Evolutionary conservation across 2,888 invertebrate species (phyloP), one percentile per base, ranked within the genome.

Genomic region (Subacronicta megacephala): DNA sequence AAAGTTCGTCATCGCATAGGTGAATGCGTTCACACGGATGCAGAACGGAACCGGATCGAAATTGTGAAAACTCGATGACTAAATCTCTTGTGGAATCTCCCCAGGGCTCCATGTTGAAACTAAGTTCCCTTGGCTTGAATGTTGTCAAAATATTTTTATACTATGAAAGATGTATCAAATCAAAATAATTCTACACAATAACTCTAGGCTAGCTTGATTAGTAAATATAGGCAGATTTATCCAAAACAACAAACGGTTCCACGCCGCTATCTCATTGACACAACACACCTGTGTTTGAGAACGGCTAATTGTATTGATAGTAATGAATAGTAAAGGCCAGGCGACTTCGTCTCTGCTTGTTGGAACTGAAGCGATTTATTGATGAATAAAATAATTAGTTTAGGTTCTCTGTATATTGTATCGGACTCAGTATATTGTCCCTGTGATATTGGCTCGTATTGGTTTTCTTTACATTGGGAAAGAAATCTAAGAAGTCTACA

Each of bases 191-290:
- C 83, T 53, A 51, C 50, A 72, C 73, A 76, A 87, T 86, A 73
- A 82, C 76, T 77, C 80, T 86, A 87, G 80, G 61, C 80, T 76
- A 81, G 74, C 72, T 77, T 67, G 87, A 83, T 92, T 92, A 85
- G 88, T 91, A 90, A 90, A 91, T 87, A 81, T 76, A 81, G 72
- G 69, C 65, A 78, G 82, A 79, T 80, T 78, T 68, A 83, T 86
- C 71, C 81, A 85, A 83, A 90, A 88, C 89, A 89, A 77, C 59
- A 58, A 33, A 53, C 56, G 81, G 77, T 87, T 80, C 80, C 87
- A 88, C 84, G 85, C 75, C 80, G 46, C 68, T 66, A 76, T 79
- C 75, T 75, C 79, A 79, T 74, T 77, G 70, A 74, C 42, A 74
- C 52, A 53, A 67, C 66, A 71, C 79, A 80, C 71, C 73, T 80